Conservation (phyloP, 2,888 invertebrate genomes). For the Abrostola tripartita region DNA sequence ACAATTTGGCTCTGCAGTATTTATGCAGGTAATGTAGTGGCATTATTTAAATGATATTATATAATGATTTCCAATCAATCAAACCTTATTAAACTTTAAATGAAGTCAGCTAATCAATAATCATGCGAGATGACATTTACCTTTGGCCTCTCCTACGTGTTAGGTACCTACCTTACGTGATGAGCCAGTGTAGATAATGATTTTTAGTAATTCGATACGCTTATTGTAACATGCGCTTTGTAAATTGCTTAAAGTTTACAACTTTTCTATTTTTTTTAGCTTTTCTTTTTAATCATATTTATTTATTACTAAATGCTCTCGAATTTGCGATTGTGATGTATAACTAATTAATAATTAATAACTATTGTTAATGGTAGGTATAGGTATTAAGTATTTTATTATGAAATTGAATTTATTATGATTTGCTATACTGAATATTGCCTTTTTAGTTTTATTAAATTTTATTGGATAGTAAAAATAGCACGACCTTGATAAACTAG, state of each 20-base stretch:
- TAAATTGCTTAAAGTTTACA: slow-evolving; percentile 26
- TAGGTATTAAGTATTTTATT: too few species aligned
- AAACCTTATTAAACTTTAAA: slow-evolving; percentile 12
- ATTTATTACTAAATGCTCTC: too few species aligned
- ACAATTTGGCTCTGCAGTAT: neutral
- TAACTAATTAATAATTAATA: too few species aligned
- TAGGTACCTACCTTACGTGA: slow-evolving; percentile 19
- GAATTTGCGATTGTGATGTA: too few species aligned
- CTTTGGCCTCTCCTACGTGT: slow-evolving; percentile 44
- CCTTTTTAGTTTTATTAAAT: too few species aligned
- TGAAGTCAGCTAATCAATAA: slow-evolving; percentile 36
- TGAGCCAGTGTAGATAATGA: slow-evolving; percentile 34
- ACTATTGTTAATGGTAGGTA: too few species aligned
- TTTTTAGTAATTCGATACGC: slow-evolving; percentile 33
- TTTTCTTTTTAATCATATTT: too few species aligned
- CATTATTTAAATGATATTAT: slow-evolving; percentile 5
- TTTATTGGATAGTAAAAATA: too few species aligned
- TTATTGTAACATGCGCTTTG: slow-evolving; percentile 20
- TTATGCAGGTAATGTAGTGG: neutral
- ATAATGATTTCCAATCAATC: slow-evolving; percentile 8
- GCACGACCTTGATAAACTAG: too few species aligned
- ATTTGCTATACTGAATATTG: neutral
- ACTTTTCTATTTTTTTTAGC: neutral
- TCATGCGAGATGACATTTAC: slow-evolving; percentile 46
- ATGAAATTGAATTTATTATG: neutral